Conservation (phyloP, 2,113 vertebrate genomes). For the Hymenochirus boettgeri region DNA sequence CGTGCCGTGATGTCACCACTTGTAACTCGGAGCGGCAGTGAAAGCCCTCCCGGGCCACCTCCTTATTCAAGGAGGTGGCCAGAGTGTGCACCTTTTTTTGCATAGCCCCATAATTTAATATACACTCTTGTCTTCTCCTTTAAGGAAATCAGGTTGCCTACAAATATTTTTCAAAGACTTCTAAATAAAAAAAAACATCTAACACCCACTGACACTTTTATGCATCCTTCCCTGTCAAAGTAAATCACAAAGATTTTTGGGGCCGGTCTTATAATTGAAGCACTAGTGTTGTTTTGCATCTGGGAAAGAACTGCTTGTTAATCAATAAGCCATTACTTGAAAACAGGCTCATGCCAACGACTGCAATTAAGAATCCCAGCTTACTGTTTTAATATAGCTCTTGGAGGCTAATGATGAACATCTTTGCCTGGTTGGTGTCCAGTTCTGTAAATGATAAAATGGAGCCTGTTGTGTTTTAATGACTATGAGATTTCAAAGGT, state of each 20-base stretch:
- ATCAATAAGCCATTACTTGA: conserved; percentile 24
- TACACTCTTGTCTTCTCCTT: no score
- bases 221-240: no score
- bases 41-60: no score
- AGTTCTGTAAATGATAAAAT: conserved; percentile 30
- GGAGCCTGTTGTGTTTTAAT: conserved; percentile 20
- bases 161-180: no score
- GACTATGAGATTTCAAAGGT: conserved; percentile 21
- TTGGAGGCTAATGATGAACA: conserved; percentile 27
- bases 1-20: no score
- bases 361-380: conserved; percentile 34
- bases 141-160: no score
- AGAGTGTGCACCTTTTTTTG: no score
- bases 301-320: conserved; percentile 8
- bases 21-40: no score
- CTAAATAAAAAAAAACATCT: no score
- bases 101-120: no score
- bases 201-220: no score
- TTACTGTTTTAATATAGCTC: conserved; percentile 32
- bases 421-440: conserved; percentile 29
- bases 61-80: no score
- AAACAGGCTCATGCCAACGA: conserved; percentile 27
- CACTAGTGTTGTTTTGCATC: conserved; percentile 4
- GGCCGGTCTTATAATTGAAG: conserved; percentile 4
- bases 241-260: background rate